A percentile compares a stretch with the other conserved stretches of the same genome.
Evolutionary conservation across 1,140 invertebrate species (phyloP).

Genomic region (Cyrtorhinus lividipennis): DNA sequence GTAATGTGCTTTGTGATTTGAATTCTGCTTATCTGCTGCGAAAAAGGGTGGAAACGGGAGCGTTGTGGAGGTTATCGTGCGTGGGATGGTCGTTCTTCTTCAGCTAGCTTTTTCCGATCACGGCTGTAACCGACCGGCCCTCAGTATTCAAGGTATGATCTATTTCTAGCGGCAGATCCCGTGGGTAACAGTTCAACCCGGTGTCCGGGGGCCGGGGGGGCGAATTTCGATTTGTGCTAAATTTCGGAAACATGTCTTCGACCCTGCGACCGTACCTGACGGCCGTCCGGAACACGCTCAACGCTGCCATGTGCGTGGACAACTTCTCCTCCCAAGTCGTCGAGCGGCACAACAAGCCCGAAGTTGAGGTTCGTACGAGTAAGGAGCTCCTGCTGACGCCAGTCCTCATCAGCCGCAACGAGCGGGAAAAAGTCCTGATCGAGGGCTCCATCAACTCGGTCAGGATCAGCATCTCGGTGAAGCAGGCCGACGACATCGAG

Average conservation of each 20-base stretch:
- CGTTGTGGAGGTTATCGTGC: too few species aligned
- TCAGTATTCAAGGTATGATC: too few species aligned
- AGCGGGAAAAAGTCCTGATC: constrained; percentile 94
- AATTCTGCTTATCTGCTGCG: too few species aligned
- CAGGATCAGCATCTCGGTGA: constrained; percentile 83
- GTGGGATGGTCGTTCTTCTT: too few species aligned
- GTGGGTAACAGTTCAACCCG: too few species aligned
- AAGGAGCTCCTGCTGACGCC: constrained; percentile 93
- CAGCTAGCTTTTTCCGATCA: too few species aligned
- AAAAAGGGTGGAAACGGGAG: too few species aligned
- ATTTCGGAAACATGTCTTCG: constrained; percentile 57
- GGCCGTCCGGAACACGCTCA: constrained; percentile 90
- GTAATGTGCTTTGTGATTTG: too few species aligned
- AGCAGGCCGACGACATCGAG: constrained; percentile 97
- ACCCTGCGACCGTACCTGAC: constrained; percentile 93
- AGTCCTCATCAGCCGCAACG: constrained; percentile 92
- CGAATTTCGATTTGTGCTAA: too few species aligned
- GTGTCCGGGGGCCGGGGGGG: not conserved
- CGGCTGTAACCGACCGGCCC: too few species aligned
- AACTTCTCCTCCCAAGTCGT: constrained; percentile 99
- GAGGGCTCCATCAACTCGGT: constrained; percentile 87
- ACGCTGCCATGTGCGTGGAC: constrained; percentile 96
- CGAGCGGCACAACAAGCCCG: constrained; percentile 98
- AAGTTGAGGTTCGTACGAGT: constrained; percentile 84
- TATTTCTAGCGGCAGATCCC: too few species aligned